These are phyloP conservation scores for Magallana nippona DNA, from an alignment of 2,888 invertebrate species.

Conservation along the genomic window DNA sequence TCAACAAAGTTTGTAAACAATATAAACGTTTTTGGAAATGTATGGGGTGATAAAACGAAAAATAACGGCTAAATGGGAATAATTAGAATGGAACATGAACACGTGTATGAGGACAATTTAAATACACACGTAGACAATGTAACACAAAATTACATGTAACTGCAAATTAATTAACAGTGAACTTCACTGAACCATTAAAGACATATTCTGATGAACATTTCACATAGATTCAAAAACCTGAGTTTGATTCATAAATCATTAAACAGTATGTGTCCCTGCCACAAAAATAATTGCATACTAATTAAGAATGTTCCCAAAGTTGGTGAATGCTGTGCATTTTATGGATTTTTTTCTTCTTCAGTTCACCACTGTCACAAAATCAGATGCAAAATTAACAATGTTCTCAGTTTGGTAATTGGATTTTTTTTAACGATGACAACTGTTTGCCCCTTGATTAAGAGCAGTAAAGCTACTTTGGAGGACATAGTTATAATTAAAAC, in stretches of 20 bases:
- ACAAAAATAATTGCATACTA: not conserved
- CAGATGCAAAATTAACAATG: not conserved
- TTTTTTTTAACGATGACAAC: not conserved
- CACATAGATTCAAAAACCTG: not conserved
- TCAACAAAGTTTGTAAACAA: too few species aligned
- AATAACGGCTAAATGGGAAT: too few species aligned
- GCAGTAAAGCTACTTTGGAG: conserved; percentile 15
- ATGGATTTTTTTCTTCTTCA: too few species aligned
- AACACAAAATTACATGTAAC: not conserved
- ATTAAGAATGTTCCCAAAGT: too few species aligned
- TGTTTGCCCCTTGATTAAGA: not conserved
- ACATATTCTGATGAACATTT: not conserved
- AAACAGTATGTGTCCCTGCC: not conserved
- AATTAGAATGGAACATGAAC: too few species aligned
- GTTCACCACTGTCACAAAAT: not conserved
- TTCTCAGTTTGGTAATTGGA: not conserved
- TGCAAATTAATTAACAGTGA: not conserved
- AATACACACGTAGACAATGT: not conserved
- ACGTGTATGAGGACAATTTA: too few species aligned
- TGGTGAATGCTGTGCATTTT: too few species aligned
- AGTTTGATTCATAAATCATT: not conserved
- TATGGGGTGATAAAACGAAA: too few species aligned
- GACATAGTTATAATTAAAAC: not conserved
- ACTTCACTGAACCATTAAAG: not conserved
- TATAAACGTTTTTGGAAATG: too few species aligned